Conservation (phyloP, 1,140 invertebrate species). For the Tribolium castaneum region DNA sequence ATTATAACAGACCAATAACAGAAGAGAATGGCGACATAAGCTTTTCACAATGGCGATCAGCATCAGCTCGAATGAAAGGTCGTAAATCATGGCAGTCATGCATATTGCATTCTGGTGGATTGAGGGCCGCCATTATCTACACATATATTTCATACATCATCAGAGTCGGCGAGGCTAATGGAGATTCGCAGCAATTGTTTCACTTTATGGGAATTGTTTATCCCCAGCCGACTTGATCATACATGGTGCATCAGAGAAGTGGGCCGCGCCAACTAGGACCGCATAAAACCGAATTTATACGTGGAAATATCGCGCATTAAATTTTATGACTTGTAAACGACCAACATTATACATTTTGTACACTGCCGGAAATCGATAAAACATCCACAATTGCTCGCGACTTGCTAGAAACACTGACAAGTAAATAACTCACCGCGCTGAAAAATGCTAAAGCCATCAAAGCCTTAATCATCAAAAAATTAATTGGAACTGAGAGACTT, state of each 20-base stretch:
- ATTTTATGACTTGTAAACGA: constrained; percentile 56
- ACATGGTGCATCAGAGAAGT: constrained; percentile 34
- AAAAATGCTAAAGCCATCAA: constrained; percentile 35
- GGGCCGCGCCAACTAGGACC: constrained; percentile 32
- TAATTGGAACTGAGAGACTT: constrained; percentile 23
- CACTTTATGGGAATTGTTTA: constrained; percentile 48
- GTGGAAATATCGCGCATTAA: constrained; percentile 55
- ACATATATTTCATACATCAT: constrained; percentile 54
- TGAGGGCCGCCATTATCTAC: constrained; percentile 47
- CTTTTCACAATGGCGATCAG: constrained; percentile 33
- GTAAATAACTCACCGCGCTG: constrained; percentile 17
- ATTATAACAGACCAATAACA: constrained; percentile 37
- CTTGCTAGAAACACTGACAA: constrained; percentile 18
- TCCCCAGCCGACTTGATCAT: constrained; percentile 44
- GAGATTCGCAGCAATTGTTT: constrained; percentile 50
- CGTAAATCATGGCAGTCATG: constrained; percentile 48
- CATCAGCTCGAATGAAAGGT: constrained; percentile 37
- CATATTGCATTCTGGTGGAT: constrained; percentile 51
- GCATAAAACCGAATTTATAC: constrained; percentile 52
- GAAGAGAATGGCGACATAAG: constrained; percentile 35
- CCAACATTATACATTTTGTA: constrained; percentile 52
- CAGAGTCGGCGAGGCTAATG: constrained; percentile 47
- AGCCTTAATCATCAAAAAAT: constrained; percentile 33
- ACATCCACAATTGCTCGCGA: constrained; percentile 32
- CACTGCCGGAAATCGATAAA: constrained; percentile 31